Evolutionary conservation across 2,888 invertebrate species (phyloP).

Genomic region (Buathra laborator): DNA sequence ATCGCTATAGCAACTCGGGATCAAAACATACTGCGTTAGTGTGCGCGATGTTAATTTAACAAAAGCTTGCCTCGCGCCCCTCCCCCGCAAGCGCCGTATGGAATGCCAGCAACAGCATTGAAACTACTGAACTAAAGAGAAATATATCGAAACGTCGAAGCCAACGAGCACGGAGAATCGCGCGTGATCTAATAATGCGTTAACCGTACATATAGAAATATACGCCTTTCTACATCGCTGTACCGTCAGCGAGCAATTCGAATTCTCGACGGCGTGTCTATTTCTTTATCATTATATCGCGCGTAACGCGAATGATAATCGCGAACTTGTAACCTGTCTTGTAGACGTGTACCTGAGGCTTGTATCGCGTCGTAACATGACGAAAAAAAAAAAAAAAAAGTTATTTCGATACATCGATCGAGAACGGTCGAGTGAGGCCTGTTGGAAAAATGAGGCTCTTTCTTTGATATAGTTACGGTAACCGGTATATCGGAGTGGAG

Average conservation of each 20-base stretch:
- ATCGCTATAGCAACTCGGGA: constrained; percentile 83
- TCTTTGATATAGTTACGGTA: constrained; percentile 9
- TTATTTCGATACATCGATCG: constrained; percentile 55
- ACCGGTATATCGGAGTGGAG: constrained; percentile 12
- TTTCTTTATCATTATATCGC: neutral
- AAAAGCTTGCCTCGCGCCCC: neutral
- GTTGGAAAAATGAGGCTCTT: constrained; percentile 12
- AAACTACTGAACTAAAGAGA: constrained; percentile 26
- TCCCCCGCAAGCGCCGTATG: neutral
- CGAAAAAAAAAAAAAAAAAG: neutral
- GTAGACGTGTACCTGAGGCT: no score
- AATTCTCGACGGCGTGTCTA: neutral
- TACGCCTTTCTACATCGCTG: neutral
- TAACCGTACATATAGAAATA: neutral
- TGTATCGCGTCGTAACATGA: no score
- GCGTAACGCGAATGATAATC: no score
- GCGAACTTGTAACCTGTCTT: no score
- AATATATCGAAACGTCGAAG: neutral
- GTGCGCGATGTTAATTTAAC: neutral
- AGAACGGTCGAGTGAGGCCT: neutral
- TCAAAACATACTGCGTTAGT: constrained; percentile 76
- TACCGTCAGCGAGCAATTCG: constrained; percentile 1
- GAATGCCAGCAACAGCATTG: neutral
- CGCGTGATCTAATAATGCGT: constrained; percentile 24
- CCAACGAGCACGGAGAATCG: neutral